Conservation (phyloP, 2,888 invertebrate genomes). For the Aromia moschata region DNA sequence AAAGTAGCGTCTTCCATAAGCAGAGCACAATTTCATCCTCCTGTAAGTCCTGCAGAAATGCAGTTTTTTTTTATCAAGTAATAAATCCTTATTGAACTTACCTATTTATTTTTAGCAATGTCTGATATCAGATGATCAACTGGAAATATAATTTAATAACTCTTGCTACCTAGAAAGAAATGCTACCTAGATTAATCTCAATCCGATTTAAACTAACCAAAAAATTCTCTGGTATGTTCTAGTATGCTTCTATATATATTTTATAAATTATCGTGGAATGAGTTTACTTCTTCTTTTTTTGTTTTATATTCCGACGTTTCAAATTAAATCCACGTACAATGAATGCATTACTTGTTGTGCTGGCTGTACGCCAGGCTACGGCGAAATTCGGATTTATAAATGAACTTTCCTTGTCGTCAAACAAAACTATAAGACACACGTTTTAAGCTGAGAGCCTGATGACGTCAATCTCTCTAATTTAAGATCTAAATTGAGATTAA, state of each 20-base stretch:
- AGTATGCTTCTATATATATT: too few relatives aligned
- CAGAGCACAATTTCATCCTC: too few relatives aligned
- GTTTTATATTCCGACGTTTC: slow-evolving; percentile 16
- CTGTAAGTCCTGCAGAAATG: too few relatives aligned
- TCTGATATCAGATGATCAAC: too few relatives aligned
- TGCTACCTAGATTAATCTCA: not conserved
- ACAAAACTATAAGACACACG: slow-evolving; percentile 25
- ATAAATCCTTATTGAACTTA: too few relatives aligned
- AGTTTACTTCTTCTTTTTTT: slow-evolving; percentile 8
- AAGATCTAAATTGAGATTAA: too few relatives aligned
- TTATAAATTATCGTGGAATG: slow-evolving; percentile 9
- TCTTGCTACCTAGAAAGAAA: too few relatives aligned
- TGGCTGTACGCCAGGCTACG: slow-evolving; percentile 29
- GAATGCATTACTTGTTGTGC: slow-evolving; percentile 32
- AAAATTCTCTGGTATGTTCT: slow-evolving; percentile 6
- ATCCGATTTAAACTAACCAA: not conserved
- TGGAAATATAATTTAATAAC: too few relatives aligned
- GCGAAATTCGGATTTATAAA: slow-evolving; percentile 34
- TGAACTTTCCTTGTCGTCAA: slow-evolving; percentile 35
- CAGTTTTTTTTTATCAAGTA: too few relatives aligned
- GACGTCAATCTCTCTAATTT: slow-evolving; percentile 5
- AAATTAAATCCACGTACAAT: slow-evolving; percentile 28
- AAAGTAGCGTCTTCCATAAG: too few relatives aligned
- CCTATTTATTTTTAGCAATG: too few relatives aligned
- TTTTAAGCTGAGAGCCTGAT: slow-evolving; percentile 22